A percentile compares a stretch with the other conserved stretches of the same genome.
Conservation (phyloP, 1,140 invertebrate genomes). For the Pseudomyrmex pallidus region DNA sequence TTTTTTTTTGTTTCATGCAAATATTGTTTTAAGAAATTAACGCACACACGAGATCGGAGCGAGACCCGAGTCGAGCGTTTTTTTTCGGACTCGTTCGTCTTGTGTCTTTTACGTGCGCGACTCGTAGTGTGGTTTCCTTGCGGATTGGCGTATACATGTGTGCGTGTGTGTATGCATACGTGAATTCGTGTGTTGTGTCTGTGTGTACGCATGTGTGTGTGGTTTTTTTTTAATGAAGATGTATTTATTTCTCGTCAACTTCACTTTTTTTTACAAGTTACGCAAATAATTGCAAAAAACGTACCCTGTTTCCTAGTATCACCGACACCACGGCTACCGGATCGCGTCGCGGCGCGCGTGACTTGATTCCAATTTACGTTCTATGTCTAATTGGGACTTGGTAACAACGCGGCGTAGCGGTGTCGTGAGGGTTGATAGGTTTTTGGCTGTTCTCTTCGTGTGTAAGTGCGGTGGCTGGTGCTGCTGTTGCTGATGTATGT, state of each 20-base stretch:
- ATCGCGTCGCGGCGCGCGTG: conserved; percentile 72
- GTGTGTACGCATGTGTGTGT: conserved; percentile 26
- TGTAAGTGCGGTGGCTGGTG: conserved; percentile 66
- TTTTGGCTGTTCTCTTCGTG: conserved; percentile 64
- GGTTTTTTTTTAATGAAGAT: conserved; percentile 32
- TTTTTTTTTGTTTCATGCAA: conserved; percentile 50
- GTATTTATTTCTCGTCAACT: conserved; percentile 68
- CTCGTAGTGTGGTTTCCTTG: conserved; percentile 28
- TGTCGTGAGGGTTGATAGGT: conserved; percentile 71
- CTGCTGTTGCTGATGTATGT: conserved; percentile 43
- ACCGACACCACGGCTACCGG: conserved; percentile 76
- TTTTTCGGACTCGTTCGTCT: conserved; percentile 51
- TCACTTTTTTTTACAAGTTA: conserved; percentile 77
- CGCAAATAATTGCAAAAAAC: conserved; percentile 85
- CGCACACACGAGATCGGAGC: not conserved
- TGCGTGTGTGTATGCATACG: conserved; percentile 4
- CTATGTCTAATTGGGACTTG: conserved; percentile 71
- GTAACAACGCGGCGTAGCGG: conserved; percentile 72
- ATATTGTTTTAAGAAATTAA: conserved; percentile 67
- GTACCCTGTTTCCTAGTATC: conserved; percentile 85
- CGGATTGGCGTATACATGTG: not conserved
- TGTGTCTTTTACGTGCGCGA: conserved; percentile 33
- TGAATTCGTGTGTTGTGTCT: conserved; percentile 1
- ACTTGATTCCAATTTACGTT: conserved; percentile 77
- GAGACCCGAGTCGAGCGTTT: conserved; percentile 51